Evolutionary conservation across 2,888 invertebrate genomes (phyloP), one percentile per base, ranked within the genome.

Genomic region (Cerceris ruficornis): DNA sequence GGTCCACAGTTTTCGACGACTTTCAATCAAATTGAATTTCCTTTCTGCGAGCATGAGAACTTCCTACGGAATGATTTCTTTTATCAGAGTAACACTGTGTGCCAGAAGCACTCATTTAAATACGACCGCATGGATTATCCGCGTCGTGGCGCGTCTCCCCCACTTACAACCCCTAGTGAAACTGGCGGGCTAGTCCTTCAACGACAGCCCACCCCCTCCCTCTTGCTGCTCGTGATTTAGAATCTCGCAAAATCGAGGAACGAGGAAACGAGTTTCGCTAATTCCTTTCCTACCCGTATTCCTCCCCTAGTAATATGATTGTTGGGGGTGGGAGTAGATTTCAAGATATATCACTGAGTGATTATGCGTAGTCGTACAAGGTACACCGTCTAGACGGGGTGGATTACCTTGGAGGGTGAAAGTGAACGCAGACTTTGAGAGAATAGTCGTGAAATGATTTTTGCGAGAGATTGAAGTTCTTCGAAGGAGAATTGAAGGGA

Each of bases 231-330:
- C 58, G 59, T 74, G 77, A 74, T 69, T 77, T 74, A 75, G 61
- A 15, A 49, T 70, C 68, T 43, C 67, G 55, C 43, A 58, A 55
- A 54, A 52, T 52, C 58, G 49, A 46, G 74, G 61, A 75, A 68
- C 68, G 65, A 78, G 67, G 74, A 68, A 75, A 68, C 68, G 65
- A 78, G 67, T 68, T 75, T 78, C 65, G 69, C 57, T 75, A 68
- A 78, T 75, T 75, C 71, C 68, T 64, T 17, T 54, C 68, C 50
- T 39, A 52, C 13, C 8, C 52, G 28, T 28, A 28, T 14, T 7
- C n/a, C 52, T 52, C 14, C n/a, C 52, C 54, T 7, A 15, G n/a
- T 54, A 54, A 54, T 54, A 15, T 54, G 7, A 54, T n/a, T 15
- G 54, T 54, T 15, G n/a, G 14, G 54, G 54, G n/a, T 15, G n/a